Evolutionary conservation across 2,113 vertebrate species (phyloP).

Genomic region (Lepus americanus): DNA sequence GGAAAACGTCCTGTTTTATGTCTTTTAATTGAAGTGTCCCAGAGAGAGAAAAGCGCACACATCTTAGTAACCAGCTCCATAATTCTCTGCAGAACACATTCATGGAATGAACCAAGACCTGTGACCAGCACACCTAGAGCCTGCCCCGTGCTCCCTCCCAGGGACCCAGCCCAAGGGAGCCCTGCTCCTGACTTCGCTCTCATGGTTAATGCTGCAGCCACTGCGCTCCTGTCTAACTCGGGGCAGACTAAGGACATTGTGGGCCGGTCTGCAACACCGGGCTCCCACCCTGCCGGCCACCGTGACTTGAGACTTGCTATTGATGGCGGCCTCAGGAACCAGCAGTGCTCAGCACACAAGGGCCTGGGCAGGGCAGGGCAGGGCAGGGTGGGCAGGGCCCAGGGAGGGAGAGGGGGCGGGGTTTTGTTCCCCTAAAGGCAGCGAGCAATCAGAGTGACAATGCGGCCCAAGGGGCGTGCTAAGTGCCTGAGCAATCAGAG

Average conservation of each 20-base stretch:
- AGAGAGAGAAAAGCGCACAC: not conserved
- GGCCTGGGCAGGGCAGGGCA: slow-evolving; percentile 48
- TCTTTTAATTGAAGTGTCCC: not conserved
- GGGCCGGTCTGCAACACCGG: not conserved
- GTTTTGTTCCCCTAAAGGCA: slow-evolving; percentile 91
- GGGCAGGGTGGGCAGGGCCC: slow-evolving; percentile 54
- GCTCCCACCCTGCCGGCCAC: not conserved
- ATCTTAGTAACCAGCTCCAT: not conserved
- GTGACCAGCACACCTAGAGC: not conserved
- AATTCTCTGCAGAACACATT: not conserved
- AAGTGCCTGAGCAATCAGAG: slow-evolving; percentile 97
- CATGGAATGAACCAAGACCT: not conserved
- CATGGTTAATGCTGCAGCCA: not conserved
- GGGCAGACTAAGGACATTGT: rapidly evolving
- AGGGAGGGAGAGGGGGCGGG: slow-evolving; percentile 63
- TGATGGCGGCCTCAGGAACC: slow-evolving; percentile 74
- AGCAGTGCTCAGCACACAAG: slow-evolving; percentile 86
- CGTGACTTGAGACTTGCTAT: not conserved
- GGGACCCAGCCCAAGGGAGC: not conserved
- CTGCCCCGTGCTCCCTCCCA: rapidly evolving
- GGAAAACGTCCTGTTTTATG: not conserved
- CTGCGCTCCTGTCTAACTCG: not conserved
- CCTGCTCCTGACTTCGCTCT: slow-evolving; percentile 5
- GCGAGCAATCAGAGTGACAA: slow-evolving; percentile 98
- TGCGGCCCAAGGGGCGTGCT: slow-evolving; percentile 95